A percentile compares a stretch with the other conserved stretches of the same genome.
Conservation (phyloP, 2,113 vertebrate species). For the Salvator merianae region DNA sequence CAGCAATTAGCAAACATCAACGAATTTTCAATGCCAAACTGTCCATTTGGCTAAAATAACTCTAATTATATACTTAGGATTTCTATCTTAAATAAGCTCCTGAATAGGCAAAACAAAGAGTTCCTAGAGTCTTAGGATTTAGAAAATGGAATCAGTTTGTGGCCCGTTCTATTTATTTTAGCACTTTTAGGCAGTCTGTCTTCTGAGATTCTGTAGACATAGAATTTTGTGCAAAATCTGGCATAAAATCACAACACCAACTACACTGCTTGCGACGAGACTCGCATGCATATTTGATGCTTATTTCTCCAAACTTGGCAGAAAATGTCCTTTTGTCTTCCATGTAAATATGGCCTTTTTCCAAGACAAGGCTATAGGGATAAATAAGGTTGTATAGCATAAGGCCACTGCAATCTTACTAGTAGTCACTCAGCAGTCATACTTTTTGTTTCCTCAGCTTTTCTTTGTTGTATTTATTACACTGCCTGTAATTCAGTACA, state of each 20-base stretch:
- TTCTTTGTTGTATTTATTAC: conserved; percentile 1
- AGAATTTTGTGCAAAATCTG: conserved; percentile 29
- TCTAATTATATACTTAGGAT: neutral
- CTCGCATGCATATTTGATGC: conserved; percentile 37
- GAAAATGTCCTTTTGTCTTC: conserved; percentile 38
- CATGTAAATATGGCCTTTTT: conserved; percentile 28
- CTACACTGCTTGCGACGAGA: conserved; percentile 2
- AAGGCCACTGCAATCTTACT: conserved; percentile 9
- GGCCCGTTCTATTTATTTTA: neutral
- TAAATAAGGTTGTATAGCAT: conserved; percentile 34
- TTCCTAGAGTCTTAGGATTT: conserved; percentile 22
- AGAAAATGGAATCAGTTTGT: neutral
- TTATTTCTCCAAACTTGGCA: conserved; percentile 38
- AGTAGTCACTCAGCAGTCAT: neutral
- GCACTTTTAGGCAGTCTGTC: neutral
- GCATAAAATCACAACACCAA: neutral
- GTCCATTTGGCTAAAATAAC: neutral
- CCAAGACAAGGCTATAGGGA: conserved; percentile 33
- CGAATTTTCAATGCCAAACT: neutral
- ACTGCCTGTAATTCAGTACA: neutral
- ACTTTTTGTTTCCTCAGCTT: conserved; percentile 2
- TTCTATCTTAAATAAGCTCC: conserved; percentile 7
- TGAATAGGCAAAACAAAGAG: conserved; percentile 11
- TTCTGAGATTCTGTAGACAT: conserved; percentile 18
- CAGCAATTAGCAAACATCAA: no score